Base-by-base conservation (phyloP, 2,888 invertebrate genomes). In the Limnephilus lunatus region DNA sequence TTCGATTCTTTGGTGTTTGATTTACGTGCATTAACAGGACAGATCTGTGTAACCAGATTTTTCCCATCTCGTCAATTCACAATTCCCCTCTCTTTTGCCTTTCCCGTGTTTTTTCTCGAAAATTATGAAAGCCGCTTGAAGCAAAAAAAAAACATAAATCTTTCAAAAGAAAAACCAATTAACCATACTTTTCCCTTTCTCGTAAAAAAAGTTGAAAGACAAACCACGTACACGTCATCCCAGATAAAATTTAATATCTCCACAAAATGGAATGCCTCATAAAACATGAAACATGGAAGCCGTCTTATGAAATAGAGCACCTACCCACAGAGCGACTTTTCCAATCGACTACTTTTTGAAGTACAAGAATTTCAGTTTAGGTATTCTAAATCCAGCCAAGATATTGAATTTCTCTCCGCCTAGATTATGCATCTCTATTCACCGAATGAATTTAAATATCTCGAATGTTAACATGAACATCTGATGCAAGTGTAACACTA, bases 371-470 rank as follows among this genome's bases (percentile, higher is more conserved):
- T 87, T 11, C 68, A 83, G 83, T 87, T 48, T 53, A 68, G 48
- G 87, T 31, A 31, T 87, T 87, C 87, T 48, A 87, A 68, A 87
- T 87, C 31, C 87, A 53, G 53, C 83, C 14, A 53, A 53, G 87
- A 31, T 87, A 87, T 87, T 87, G 87, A 87, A 87, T 48, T 48
- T 53, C 53, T 30, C 9, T 53, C 31, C 19, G 19, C 87, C 53
- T 30, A 87, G 87, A 87, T 87, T 87, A 31, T 87, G 68, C 87
- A 87, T 9, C 53, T 87, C 86, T n/a, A 87, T 44, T 87, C 87
- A 31, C 68, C 2, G 87, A 87, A 87, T 87, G 87, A 87, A 87
- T 87, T 87, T 87, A 32, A 68, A 87, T 87, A 32, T 87, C 31
- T 87, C 31, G 19, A n/a, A 87, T 31, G 30, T 15, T 31, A 31